Conservation (phyloP, 2,888 invertebrate species). For the Allacma fusca region DNA sequence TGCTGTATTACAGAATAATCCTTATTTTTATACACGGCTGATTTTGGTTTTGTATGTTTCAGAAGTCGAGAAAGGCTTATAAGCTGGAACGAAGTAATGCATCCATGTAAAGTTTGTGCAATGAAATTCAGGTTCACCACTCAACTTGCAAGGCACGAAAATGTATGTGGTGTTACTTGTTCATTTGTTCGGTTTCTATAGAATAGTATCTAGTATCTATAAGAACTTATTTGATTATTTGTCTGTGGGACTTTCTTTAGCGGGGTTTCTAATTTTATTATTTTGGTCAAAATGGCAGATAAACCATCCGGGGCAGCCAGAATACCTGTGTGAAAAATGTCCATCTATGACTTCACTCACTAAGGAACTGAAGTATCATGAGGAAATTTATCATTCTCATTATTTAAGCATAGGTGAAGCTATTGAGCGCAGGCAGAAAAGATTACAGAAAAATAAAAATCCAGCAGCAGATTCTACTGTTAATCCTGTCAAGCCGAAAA, state of each 20-base stretch:
- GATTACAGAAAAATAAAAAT: background rate
- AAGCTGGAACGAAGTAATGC: constrained; percentile 35
- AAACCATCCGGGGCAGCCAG: constrained; percentile 40
- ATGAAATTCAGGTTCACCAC: constrained; percentile 36
- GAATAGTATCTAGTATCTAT: too few species aligned
- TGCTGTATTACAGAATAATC: too few species aligned
- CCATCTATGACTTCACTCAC: constrained; percentile 44
- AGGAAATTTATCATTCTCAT: constrained; percentile 42
- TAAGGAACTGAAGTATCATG: constrained; percentile 37
- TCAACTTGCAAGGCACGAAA: constrained; percentile 38
- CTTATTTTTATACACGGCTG: too few species aligned
- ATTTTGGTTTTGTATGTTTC: too few species aligned
- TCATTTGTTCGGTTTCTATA: too few species aligned
- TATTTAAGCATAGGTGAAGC: constrained; percentile 34
- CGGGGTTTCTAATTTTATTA: too few species aligned
- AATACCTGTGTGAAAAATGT: constrained; percentile 43
- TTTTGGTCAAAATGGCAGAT: too few species aligned
- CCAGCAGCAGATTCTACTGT: background rate
- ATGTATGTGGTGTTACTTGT: too few species aligned
- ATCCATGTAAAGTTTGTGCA: constrained; percentile 45
- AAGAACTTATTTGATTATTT: too few species aligned
- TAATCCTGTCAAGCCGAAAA: background rate
- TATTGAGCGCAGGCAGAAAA: background rate
- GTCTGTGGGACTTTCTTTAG: too few species aligned
- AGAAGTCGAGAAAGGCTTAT: constrained; percentile 40